These are phyloP conservation scores for Drosophila infuscata DNA, from an alignment of 2,888 invertebrate species.

Conservation along the genomic window DNA sequence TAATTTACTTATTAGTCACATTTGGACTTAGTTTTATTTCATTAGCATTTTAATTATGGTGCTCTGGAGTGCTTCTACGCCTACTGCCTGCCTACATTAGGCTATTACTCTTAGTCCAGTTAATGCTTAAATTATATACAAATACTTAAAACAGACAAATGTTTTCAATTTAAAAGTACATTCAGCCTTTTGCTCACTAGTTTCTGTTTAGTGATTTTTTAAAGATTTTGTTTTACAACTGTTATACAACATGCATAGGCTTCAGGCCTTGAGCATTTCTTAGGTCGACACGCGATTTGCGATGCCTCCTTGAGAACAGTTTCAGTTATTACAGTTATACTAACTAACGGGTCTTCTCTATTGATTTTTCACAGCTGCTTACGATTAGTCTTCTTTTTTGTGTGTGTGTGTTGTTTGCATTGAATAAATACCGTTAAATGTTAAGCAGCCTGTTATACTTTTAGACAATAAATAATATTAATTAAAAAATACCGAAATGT, in stretches of 20 bases:
- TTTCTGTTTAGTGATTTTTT: neutral
- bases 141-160: neutral
- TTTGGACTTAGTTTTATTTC: neutral
- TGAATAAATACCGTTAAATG: slow-evolving; percentile 4
- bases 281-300: slow-evolving; percentile 55
- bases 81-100: neutral
- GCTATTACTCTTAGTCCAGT: neutral
- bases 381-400: slow-evolving; percentile 1
- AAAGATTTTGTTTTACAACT: slow-evolving; percentile 21
- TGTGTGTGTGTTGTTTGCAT: slow-evolving; percentile 7
- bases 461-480: neutral
- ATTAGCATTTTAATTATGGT: slow-evolving; percentile 64
- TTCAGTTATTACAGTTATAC: neutral
- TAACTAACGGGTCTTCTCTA: slow-evolving; percentile 23
- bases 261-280: slow-evolving; percentile 30
- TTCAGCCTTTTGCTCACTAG: neutral
- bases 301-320: slow-evolving; percentile 33
- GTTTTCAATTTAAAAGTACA: neutral
- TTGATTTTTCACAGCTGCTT: slow-evolving; percentile 45
- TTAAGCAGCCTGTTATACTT: slow-evolving; percentile 17
- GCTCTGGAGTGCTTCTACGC: slow-evolving; percentile 4
- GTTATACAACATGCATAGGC: slow-evolving; percentile 9
- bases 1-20: neutral
- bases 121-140: neutral
- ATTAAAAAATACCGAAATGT: neutral